Percentiles rank a stretch among this genome's conserved stretches.
phyloP scores from a whole-genome alignment of 2,113 vertebrate genomes.

The Zosterops japonicus region DNA sequence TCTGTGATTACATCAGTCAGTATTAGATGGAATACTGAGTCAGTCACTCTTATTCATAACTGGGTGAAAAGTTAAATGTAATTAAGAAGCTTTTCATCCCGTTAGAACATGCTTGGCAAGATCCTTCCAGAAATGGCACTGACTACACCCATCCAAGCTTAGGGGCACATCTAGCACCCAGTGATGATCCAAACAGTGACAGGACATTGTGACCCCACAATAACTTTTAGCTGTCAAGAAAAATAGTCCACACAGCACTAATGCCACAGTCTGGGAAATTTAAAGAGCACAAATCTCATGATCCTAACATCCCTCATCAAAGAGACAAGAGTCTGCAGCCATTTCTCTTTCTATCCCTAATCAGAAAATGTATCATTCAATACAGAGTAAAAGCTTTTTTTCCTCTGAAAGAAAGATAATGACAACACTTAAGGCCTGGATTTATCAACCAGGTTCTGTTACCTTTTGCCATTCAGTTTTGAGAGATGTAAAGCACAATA shows the following conservation, averaged over 20 bases:
- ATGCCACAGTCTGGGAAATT: background rate
- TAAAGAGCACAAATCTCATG: background rate
- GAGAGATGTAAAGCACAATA: background rate
- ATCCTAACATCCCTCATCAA: background rate
- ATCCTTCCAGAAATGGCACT: background rate
- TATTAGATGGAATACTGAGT: background rate
- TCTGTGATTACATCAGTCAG: background rate
- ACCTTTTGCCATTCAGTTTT: background rate
- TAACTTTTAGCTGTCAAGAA: background rate
- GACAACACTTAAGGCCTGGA: background rate
- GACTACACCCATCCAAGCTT: background rate
- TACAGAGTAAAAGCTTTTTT: background rate
- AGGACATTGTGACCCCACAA: background rate
- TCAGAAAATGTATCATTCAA: background rate
- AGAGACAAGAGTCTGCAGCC: background rate
- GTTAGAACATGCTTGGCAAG: background rate
- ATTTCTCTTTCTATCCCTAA: background rate
- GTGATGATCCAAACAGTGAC: background rate
- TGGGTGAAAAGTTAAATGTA: background rate
- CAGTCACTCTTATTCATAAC: background rate
- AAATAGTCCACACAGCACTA: background rate
- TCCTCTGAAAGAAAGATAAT: background rate
- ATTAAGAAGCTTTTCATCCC: background rate
- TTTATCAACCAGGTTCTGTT: background rate
- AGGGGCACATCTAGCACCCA: background rate